phyloP scores from a whole-genome alignment of 2,797 vertebrate species.

The Chlorospingus semifuscus region DNA sequence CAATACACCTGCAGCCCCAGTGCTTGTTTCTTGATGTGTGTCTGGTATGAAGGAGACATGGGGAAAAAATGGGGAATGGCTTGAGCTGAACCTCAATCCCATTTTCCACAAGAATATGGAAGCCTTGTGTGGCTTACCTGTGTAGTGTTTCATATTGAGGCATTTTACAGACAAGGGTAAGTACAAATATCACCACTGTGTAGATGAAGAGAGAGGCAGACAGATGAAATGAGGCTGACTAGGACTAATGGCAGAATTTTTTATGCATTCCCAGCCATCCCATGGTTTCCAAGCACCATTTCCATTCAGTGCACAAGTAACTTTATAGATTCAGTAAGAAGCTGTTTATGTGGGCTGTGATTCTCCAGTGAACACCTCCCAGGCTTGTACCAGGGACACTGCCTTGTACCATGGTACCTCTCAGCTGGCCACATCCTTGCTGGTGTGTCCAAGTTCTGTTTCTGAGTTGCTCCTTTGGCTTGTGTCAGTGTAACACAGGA shows the following conservation, averaged over 20 bases:
- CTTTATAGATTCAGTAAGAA: neutral
- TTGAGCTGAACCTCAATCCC: neutral
- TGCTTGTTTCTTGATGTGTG: constrained; percentile 27
- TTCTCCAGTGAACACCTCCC: neutral
- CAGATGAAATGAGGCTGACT: neutral
- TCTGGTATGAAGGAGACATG: neutral
- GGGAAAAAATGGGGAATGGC: neutral
- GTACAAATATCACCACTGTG: neutral
- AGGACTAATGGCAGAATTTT: neutral
- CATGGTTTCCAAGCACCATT: neutral
- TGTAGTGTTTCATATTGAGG: constrained; percentile 10
- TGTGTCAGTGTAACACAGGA: neutral
- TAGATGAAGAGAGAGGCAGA: neutral
- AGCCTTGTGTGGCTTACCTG: neutral
- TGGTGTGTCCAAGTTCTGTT: neutral
- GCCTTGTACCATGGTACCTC: neutral
- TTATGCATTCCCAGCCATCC: neutral
- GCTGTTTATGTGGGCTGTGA: neutral
- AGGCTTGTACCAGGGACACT: neutral
- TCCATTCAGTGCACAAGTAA: neutral
- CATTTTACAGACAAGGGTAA: constrained; percentile 32
- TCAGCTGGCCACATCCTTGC: neutral
- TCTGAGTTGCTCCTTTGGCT: neutral
- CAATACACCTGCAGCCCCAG: neutral
- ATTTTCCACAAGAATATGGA: neutral